Evolutionary conservation across 2,888 invertebrate species (phyloP), one percentile per base, ranked within the genome.

Genomic region (Hirtodrosophila cameraria): DNA sequence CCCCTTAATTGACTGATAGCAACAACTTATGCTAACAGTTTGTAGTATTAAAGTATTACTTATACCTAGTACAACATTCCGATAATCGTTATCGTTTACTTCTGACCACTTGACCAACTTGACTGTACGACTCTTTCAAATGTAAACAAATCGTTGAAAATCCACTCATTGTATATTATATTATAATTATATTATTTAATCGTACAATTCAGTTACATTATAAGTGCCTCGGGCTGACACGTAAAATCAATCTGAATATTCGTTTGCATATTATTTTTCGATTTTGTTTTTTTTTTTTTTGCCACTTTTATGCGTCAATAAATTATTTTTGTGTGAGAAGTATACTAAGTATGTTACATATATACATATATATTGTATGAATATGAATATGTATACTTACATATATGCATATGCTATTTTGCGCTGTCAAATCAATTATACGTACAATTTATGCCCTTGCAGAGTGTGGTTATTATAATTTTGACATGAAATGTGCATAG

Each of bases 271-370:
- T 83, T 67, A 72, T 73, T 3, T 20, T n/a, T n/a, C n/a, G n/a
- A n/a, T n/a, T n/a, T n/a, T n/a, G n/a, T n/a, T n/a, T n/a, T n/a
- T n/a, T n/a, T n/a, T n/a, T n/a, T 20, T 61, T 65, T 39, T 72
- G 63, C 61, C 61, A 78, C 23, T 62, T 82, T 75, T 75, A 78
- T 82, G 78, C 83, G 86, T 85, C 86, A 85, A 85, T 85, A 70
- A 82, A 82, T 85, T 82, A 82, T 82, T 75, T 78, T 85, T 54
- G 83, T 69, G 64, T 82, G 64, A 69, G 59, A 82, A 64, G 63
- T 43, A 68, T 60, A 77, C 60, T 76, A 55, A 76, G 52, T 58
- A 57, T 60, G 73, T 58, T 76, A 55, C 71, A 48, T 58, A 57
- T 12, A 23, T 20, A 4, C 18, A 50, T 50, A 42, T 54, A 5